Percentiles rank a stretch among this genome's conserved stretches.
Evolutionary conservation across 2,888 invertebrate genomes (phyloP).

Genomic region (Drepanosiphum platanoidis): DNA sequence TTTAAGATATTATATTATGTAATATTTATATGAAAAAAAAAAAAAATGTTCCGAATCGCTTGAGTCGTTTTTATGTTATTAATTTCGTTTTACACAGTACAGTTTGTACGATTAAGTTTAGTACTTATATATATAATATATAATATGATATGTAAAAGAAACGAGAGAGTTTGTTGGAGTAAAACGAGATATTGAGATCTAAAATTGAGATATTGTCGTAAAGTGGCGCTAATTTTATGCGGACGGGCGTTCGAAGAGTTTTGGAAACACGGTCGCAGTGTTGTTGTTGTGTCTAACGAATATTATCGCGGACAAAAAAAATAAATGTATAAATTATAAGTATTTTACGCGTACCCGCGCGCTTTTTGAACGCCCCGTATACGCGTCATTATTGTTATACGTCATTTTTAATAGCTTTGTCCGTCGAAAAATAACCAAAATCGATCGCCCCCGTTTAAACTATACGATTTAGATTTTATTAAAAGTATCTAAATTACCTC

Average conservation of each 20-base stretch:
- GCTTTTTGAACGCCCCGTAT: too few species aligned
- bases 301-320: too few species aligned
- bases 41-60: not conserved
- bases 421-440: not conserved
- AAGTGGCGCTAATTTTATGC: too few species aligned
- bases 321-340: not conserved
- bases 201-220: too few species aligned
- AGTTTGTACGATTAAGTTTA: not conserved
- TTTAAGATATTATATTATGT: not conserved
- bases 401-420: not conserved
- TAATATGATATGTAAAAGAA: too few species aligned
- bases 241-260: not conserved
- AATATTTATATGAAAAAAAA: not conserved
- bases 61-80: not conserved
- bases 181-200: too few species aligned
- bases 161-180: not conserved
- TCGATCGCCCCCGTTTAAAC: not conserved
- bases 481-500: slow-evolving; percentile 26
- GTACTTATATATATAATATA: not conserved
- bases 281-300: too few species aligned
- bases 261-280: not conserved
- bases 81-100: not conserved
- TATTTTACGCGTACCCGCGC: too few species aligned
- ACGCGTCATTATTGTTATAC: too few species aligned
- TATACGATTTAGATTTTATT: slow-evolving; percentile 45